These are phyloP conservation scores for Trissolcus basalis DNA, from an alignment of 1,140 invertebrate genomes.

Conservation along the genomic window DNA sequence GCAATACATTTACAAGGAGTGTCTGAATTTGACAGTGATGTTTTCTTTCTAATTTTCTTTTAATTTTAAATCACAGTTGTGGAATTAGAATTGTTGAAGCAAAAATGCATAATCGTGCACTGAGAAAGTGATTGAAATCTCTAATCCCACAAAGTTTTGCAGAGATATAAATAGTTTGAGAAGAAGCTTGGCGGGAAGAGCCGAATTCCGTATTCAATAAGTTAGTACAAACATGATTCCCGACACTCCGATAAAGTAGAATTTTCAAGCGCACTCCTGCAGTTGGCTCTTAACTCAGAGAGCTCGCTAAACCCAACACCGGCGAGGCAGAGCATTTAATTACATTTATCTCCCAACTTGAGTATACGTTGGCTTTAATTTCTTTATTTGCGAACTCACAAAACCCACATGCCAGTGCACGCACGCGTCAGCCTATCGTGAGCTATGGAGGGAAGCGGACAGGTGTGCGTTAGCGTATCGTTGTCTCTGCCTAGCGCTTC, in stretches of 20 bases:
- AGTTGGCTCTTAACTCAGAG: conserved; percentile 8
- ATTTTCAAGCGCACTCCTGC: conserved; percentile 7
- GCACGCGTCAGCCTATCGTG: conserved; percentile 42
- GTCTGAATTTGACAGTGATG: too few relatives aligned
- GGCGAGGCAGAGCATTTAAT: conserved; percentile 29
- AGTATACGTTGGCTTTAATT: conserved; percentile 36
- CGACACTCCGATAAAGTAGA: conserved; percentile 1
- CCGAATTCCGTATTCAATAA: not conserved
- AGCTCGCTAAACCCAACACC: conserved; percentile 11
- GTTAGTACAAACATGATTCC: not conserved
- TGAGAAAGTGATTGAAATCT: too few relatives aligned
- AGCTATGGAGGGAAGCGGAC: conserved; percentile 34
- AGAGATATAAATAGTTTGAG: too few relatives aligned
- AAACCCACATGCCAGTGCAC: conserved; percentile 39
- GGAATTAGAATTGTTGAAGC: too few relatives aligned
- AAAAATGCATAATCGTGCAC: too few relatives aligned
- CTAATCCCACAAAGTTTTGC: too few relatives aligned
- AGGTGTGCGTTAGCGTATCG: conserved; percentile 45
- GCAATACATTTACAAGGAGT: too few relatives aligned
- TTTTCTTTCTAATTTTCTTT: too few relatives aligned
- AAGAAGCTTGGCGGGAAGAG: not conserved
- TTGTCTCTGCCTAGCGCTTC: conserved; percentile 16
- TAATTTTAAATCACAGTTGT: too few relatives aligned
- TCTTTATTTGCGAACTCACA: conserved; percentile 37
- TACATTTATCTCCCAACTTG: conserved; percentile 29